Evolutionary conservation across 92 coral and sea anemone species (phyloP).

Genomic region (Epizoanthus ramosus): DNA sequence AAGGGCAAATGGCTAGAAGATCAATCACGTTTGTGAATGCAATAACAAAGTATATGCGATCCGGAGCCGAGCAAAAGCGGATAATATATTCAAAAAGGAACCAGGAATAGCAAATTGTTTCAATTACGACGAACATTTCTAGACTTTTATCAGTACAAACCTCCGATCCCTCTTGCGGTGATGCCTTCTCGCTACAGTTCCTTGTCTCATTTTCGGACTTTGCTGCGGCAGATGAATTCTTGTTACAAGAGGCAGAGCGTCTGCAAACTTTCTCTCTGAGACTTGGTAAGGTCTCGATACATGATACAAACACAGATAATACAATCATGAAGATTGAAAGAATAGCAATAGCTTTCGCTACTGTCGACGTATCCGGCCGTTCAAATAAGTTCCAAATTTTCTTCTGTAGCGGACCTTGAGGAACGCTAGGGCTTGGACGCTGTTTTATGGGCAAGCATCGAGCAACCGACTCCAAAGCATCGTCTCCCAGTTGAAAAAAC

Average conservation of each 20-base stretch:
- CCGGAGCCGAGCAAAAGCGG: constrained; percentile 88
- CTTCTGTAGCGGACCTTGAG: constrained; percentile 50
- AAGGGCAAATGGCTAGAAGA: constrained; percentile 89
- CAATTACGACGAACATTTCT: constrained; percentile 69
- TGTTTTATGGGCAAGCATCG: constrained; percentile 63
- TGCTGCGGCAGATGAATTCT: constrained; percentile 23
- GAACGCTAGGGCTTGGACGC: constrained; percentile 28
- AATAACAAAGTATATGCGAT: constrained; percentile 71
- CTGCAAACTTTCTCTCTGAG: constrained; percentile 59
- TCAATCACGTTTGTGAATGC: constrained; percentile 86
- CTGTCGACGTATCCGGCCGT: constrained; percentile 83
- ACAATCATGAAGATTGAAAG: constrained; percentile 83
- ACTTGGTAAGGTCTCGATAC: constrained; percentile 74
- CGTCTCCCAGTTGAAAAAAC: constrained; percentile 96
- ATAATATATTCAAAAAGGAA: constrained; percentile 85
- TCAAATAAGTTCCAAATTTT: constrained; percentile 89
- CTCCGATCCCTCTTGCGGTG: background rate
- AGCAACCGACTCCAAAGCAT: constrained; percentile 83
- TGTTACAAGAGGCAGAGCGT: constrained; percentile 16
- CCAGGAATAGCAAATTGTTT: constrained; percentile 81
- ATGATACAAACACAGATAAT: constrained; percentile 73
- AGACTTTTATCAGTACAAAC: constrained; percentile 37
- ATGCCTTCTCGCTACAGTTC: constrained; percentile 23
- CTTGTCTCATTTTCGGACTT: constrained; percentile 2
- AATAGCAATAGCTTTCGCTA: constrained; percentile 73